Percentiles rank a stretch among this genome's conserved stretches.
Evolutionary conservation across 2,113 vertebrate genomes (phyloP).

Genomic region (Corvus moneduloides): DNA sequence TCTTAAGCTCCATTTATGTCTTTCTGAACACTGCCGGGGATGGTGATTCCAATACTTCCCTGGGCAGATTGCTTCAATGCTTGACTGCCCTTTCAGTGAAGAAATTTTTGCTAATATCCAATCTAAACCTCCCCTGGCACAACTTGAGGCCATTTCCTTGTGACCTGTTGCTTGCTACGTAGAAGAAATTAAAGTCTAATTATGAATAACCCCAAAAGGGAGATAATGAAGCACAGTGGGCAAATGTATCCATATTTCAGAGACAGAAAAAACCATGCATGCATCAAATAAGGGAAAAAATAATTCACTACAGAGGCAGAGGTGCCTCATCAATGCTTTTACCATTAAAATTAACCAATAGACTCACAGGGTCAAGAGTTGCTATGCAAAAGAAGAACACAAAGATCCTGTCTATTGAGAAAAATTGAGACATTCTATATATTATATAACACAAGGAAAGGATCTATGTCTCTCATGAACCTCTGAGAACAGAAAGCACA

Average conservation of each 20-base stretch:
- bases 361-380: neutral
- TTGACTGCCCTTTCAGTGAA: neutral
- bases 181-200: neutral
- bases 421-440: neutral
- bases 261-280: neutral
- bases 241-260: neutral
- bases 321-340: neutral
- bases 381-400: neutral
- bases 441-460: neutral
- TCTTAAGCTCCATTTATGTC: neutral
- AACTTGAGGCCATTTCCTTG: neutral
- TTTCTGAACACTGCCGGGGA: neutral
- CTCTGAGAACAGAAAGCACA: neutral
- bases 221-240: neutral
- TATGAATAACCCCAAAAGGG: neutral
- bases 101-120: neutral
- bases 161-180: neutral
- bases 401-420: neutral
- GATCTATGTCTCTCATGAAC: neutral
- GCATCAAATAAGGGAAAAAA: neutral
- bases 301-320: neutral
- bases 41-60: neutral
- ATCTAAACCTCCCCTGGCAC: neutral
- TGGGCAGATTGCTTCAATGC: neutral
- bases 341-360: neutral